Conservation (phyloP, 2,797 vertebrate genomes). For the Schizothorax lantsangensis region DNA sequence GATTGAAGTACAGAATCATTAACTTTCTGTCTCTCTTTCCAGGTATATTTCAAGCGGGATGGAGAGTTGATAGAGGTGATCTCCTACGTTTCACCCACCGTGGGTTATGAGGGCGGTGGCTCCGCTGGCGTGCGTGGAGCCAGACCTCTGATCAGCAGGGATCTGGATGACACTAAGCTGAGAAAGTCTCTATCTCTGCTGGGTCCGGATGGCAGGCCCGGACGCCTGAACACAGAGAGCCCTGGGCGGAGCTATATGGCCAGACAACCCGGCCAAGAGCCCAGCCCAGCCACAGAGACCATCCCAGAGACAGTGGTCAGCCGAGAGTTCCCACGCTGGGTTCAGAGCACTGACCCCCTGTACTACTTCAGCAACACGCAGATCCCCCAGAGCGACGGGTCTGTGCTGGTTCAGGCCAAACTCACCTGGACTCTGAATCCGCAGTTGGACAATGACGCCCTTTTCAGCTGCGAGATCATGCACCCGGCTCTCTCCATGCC, state of each 20-base stretch:
- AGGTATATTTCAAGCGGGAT: conserved; percentile 97
- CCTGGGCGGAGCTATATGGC: conserved; percentile 75
- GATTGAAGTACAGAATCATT: not conserved
- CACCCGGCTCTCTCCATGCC: conserved; percentile 97
- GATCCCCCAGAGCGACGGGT: conserved; percentile 90
- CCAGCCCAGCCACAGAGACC: conserved; percentile 84
- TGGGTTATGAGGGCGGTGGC: conserved; percentile 71
- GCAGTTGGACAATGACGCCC: conserved; percentile 95
- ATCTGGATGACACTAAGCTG: conserved; percentile 94
- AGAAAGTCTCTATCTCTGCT: conserved; percentile 88
- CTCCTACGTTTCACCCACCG: conserved; percentile 82
- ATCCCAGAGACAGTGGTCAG: conserved; percentile 96
- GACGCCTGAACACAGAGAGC: conserved; percentile 78
- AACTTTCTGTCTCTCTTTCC: not conserved
- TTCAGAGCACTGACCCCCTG: conserved; percentile 89
- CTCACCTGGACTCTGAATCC: conserved; percentile 99
- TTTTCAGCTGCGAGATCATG: conserved; percentile 98
- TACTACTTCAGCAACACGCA: conserved; percentile 93
- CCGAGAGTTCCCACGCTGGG: conserved; percentile 96
- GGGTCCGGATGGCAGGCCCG: conserved; percentile 76
- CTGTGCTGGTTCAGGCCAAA: conserved; percentile 91
- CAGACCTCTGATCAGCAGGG: conserved; percentile 87
- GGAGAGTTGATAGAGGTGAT: conserved; percentile 93
- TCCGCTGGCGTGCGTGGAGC: conserved; percentile 79
- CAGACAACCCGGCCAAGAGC: conserved; percentile 75